These are phyloP conservation scores for Sisor rabdophorus DNA, from an alignment of 2,113 vertebrate genomes.

Conservation along the genomic window DNA sequence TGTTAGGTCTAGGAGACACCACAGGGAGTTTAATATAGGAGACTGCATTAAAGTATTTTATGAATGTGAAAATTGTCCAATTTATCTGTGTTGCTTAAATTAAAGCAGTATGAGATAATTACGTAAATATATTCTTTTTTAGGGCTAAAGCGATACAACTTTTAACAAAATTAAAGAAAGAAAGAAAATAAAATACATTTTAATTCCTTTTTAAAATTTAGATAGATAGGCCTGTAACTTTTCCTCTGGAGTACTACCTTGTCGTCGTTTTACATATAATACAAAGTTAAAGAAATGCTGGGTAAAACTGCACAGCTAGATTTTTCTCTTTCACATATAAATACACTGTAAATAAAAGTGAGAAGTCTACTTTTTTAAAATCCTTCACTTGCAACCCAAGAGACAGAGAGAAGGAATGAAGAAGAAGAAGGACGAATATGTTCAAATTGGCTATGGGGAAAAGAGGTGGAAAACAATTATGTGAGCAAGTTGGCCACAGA, in stretches of 20 bases:
- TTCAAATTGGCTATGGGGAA: slow-evolving; percentile 72
- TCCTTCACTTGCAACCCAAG: slow-evolving; percentile 46
- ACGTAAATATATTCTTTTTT: too few relatives aligned
- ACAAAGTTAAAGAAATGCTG: slow-evolving; percentile 51
- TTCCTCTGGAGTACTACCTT: slow-evolving; percentile 23
- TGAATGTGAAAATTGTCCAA: not conserved
- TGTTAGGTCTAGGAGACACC: slow-evolving; percentile 26
- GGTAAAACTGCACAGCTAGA: slow-evolving; percentile 64
- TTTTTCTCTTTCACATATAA: slow-evolving; percentile 67
- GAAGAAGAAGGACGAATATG: slow-evolving; percentile 48
- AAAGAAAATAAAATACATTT: too few relatives aligned
- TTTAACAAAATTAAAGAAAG: too few relatives aligned
- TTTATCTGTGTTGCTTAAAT: not conserved
- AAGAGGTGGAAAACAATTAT: slow-evolving; percentile 77
- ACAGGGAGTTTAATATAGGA: slow-evolving; percentile 4
- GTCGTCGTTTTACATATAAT: slow-evolving; percentile 53
- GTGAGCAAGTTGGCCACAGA: slow-evolving; percentile 63
- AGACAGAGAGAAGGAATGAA: slow-evolving; percentile 10
- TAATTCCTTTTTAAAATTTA: too few relatives aligned
- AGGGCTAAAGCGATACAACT: too few relatives aligned
- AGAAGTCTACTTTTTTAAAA: slow-evolving; percentile 49
- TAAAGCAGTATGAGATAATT: too few relatives aligned
- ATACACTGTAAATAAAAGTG: slow-evolving; percentile 70
- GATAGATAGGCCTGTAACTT: slow-evolving; percentile 3
- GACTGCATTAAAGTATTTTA: slow-evolving; percentile 17